These are phyloP conservation scores for Octodonta nipae DNA, from an alignment of 2,888 invertebrate species.

Conservation along the genomic window DNA sequence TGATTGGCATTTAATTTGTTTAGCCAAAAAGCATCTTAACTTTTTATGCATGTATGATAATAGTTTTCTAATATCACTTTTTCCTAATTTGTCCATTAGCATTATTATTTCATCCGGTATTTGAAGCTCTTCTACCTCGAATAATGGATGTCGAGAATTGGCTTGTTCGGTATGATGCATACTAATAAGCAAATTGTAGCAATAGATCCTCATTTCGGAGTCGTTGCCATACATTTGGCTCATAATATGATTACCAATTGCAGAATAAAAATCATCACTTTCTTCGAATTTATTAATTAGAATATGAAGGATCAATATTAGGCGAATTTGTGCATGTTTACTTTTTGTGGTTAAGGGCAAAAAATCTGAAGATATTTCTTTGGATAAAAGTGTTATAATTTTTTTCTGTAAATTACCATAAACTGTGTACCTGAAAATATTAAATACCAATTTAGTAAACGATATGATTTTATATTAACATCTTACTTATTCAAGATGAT, in stretches of 20 bases:
- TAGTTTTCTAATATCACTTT: constrained; percentile 15
- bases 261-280: constrained; percentile 17
- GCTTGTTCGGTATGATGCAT: constrained; percentile 16
- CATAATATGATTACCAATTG: constrained; percentile 20
- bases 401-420: constrained; percentile 18
- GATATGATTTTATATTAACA: too few relatives aligned
- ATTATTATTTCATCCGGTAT: constrained; percentile 16
- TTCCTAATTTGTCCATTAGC: constrained; percentile 17
- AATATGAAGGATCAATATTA: constrained; percentile 20
- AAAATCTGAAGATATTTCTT: constrained; percentile 10
- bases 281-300: constrained; percentile 22
- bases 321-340: constrained; percentile 14
- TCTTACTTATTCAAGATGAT: too few relatives aligned
- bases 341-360: constrained; percentile 12
- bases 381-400: constrained; percentile 14
- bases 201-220: constrained; percentile 18
- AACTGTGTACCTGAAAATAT: constrained; percentile 11
- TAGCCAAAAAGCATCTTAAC: constrained; percentile 18
- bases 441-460: too few relatives aligned
- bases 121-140: constrained; percentile 19
- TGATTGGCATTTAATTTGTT: constrained; percentile 17
- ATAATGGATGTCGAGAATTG: constrained; percentile 18
- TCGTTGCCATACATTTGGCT: constrained; percentile 18
- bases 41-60: constrained; percentile 20
- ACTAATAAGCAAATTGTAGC: constrained; percentile 20